Evolutionary conservation across 2,888 invertebrate species (phyloP).

Genomic region (Acanthococcus lagerstroemiae): DNA sequence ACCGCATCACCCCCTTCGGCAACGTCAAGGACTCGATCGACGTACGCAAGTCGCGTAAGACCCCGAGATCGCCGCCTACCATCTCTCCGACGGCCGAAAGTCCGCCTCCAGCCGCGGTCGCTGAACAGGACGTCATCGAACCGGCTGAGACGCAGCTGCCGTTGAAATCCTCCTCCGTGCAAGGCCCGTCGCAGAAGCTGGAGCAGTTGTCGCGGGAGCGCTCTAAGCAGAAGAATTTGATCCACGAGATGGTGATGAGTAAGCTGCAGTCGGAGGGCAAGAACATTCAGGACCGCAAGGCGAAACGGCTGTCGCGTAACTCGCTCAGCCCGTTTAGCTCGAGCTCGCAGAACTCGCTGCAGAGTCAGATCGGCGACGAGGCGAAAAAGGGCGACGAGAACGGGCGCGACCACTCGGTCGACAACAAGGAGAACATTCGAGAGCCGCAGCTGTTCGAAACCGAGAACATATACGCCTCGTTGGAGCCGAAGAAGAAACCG

Average conservation of each 20-base stretch:
- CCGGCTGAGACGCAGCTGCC: slow-evolving; percentile 42
- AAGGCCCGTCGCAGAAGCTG: slow-evolving; percentile 49
- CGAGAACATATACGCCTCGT: neutral
- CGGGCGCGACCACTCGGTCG: neutral
- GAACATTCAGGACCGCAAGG: slow-evolving; percentile 47
- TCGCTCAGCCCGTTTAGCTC: slow-evolving; percentile 34
- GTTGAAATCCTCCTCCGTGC: too few relatives aligned
- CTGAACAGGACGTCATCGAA: slow-evolving; percentile 4
- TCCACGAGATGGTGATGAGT: slow-evolving; percentile 72
- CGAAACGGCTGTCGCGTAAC: slow-evolving; percentile 43
- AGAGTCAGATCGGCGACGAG: slow-evolving; percentile 1
- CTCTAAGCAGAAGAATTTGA: slow-evolving; percentile 70
- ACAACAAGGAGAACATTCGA: neutral
- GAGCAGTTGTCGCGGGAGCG: slow-evolving; percentile 70
- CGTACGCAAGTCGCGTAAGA: slow-evolving; percentile 47
- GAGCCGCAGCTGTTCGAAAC: neutral
- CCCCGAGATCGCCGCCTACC: slow-evolving; percentile 40
- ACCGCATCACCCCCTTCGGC: slow-evolving; percentile 58
- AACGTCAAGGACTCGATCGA: slow-evolving; percentile 60
- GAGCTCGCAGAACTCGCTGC: slow-evolving; percentile 33
- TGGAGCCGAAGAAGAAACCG: neutral
- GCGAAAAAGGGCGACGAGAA: neutral
- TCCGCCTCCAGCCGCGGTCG: neutral
- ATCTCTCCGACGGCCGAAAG: slow-evolving; percentile 35
- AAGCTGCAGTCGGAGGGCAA: slow-evolving; percentile 55